Conservation (phyloP, 2,888 invertebrate genomes). For the Merodon equestris region DNA sequence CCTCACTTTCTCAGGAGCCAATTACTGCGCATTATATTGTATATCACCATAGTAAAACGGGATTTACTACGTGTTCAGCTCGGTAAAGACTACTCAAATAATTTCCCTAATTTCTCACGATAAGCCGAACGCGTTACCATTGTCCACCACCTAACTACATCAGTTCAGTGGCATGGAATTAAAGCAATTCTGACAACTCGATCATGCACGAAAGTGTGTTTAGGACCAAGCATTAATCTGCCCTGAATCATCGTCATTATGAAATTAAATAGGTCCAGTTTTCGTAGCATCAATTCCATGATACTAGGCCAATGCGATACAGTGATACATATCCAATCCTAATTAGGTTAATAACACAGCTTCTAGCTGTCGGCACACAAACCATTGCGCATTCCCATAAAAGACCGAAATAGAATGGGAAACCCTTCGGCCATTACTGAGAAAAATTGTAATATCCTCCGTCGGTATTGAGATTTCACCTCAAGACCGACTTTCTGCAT, state of each 20-base stretch:
- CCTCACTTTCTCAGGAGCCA: too few species aligned
- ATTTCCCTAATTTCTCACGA: constrained; percentile 38
- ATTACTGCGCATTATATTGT: too few species aligned
- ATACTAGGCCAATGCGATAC: constrained; percentile 1
- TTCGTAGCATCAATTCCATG: too few species aligned
- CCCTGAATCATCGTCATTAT: constrained; percentile 13
- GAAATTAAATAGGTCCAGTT: constrained; percentile 23
- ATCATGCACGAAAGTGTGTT: constrained; percentile 31
- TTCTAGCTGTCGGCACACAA: constrained; percentile 1
- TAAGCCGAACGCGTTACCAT: constrained; percentile 9
- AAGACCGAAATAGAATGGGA: too few species aligned
- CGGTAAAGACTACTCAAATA: too few species aligned
- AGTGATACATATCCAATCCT: constrained; percentile 24
- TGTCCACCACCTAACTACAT: not conserved
- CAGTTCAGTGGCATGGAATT: constrained; percentile 35
- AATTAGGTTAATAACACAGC: constrained; percentile 59
- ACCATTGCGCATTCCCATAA: too few species aligned
- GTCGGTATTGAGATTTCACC: constrained; percentile 33
- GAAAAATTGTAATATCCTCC: constrained; percentile 38
- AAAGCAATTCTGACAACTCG: constrained; percentile 36
- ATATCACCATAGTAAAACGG: too few species aligned
- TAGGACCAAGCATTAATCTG: not conserved
- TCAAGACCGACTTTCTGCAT: constrained; percentile 33
- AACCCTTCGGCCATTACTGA: constrained; percentile 35
- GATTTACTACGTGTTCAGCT: too few species aligned